These are phyloP conservation scores for Encarsia formosa DNA, from an alignment of 2,888 invertebrate genomes.

Conservation along the genomic window DNA sequence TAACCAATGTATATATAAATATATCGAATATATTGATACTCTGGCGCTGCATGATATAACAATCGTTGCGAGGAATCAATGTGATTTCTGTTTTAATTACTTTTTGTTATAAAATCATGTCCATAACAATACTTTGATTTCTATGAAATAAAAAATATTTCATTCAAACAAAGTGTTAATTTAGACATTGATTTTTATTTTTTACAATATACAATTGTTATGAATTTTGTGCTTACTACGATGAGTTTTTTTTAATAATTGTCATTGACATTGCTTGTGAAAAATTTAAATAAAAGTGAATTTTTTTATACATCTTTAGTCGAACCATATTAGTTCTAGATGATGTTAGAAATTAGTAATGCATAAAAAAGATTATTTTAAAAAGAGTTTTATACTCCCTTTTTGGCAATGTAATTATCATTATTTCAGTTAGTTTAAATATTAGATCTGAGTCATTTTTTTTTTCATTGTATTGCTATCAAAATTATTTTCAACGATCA, in stretches of 20 bases:
- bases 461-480: neutral
- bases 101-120: slow-evolving; percentile 7
- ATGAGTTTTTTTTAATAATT: neutral
- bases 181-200: slow-evolving; percentile 6
- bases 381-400: slow-evolving; percentile 1
- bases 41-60: slow-evolving; percentile 15
- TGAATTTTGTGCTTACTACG: slow-evolving; percentile 2
- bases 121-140: slow-evolving; percentile 5
- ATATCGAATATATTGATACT: slow-evolving; percentile 9
- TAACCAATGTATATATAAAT: neutral
- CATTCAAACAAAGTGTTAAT: neutral
- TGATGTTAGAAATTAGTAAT: too few species aligned
- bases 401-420: slow-evolving; percentile 7
- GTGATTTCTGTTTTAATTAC: slow-evolving; percentile 11
- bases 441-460: slow-evolving; percentile 13
- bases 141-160: slow-evolving; percentile 2
- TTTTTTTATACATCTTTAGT: too few species aligned
- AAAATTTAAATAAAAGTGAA: too few species aligned
- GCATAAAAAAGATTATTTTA: too few species aligned
- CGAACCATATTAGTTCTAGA: too few species aligned
- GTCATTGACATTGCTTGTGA: too few species aligned
- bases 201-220: slow-evolving; percentile 7
- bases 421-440: slow-evolving; percentile 7
- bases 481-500: slow-evolving; percentile 8
- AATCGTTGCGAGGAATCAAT: slow-evolving; percentile 21